Evolutionary conservation across 2,113 vertebrate species (phyloP), one percentile per base, ranked within the genome.

Genomic region (Fulica atra): DNA sequence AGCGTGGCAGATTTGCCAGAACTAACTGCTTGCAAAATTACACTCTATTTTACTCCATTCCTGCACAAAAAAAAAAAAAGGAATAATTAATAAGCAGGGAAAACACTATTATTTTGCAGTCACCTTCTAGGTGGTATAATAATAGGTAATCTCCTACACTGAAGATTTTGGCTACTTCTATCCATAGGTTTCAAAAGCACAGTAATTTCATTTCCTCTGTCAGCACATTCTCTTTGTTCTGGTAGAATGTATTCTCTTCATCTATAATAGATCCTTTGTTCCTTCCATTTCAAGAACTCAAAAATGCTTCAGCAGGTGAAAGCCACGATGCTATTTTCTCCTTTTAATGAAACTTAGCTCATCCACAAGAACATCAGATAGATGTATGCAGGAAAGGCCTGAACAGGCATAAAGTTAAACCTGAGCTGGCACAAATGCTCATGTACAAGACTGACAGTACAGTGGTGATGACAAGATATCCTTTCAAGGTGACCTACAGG

Each of bases 401-500:
- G 80, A 78, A 57, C 60, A 96, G 82, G 77, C 92, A 92, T 6
- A 23, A 81, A 86, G 69, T 20, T 40, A 84, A 96, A 84, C 44
- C 61, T 25, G 83, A 95, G 84, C 81, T 91, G 87, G 76, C 88
- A 70, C 6, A 46, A 87, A 65, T 69, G 91, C 57, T 94, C 46
- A 3, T 19, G 86, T 61, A 82, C 66, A 20, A 57, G 60, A 25
- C 56, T 71, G 72, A 70, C 87, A 83, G 78, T 8, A 16, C 74
- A 84, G 94, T 69, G 29, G 0, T 1, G 29, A 72, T 60, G 78
- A 86, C 82, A 96, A 94, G 72, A 78, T n/a, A 59, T 35, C 76
- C 54, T 88, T 81, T 29, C 94, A 96, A 96, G 93, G 94, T 91
- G 95, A 93, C 80, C 92, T 44, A 74, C 65, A 38, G 84, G 91